Evolutionary conservation across 2,797 vertebrate species (phyloP).

Genomic region (Odontamblyopus rebecca): DNA sequence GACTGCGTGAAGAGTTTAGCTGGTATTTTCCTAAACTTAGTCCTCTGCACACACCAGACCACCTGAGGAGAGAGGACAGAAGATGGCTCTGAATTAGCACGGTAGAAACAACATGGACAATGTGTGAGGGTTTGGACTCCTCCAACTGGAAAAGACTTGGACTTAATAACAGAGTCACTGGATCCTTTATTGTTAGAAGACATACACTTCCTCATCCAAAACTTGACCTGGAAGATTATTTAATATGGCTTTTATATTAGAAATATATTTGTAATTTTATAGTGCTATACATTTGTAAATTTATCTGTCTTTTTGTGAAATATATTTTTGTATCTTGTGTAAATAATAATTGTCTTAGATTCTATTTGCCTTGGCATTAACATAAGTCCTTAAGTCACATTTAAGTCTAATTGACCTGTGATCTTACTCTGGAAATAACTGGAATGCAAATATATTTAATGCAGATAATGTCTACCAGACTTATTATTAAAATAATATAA

Average conservation of each 20-base stretch:
- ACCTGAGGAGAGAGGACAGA: constrained; percentile 18
- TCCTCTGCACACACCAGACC: constrained; percentile 16
- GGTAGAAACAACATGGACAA: constrained; percentile 14
- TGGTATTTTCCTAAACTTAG: constrained; percentile 22
- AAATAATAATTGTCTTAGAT: constrained; percentile 72
- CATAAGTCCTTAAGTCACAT: constrained; percentile 41
- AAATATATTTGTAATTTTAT: constrained; percentile 93
- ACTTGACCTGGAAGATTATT: constrained; percentile 83
- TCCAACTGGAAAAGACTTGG: constrained; percentile 13
- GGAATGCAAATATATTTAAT: constrained; percentile 70
- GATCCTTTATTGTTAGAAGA: constrained; percentile 30
- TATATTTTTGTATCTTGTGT: constrained; percentile 97
- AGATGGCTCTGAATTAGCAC: constrained; percentile 25
- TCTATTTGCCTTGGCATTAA: constrained; percentile 59
- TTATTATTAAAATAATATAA: constrained; percentile 63
- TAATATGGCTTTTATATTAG: constrained; percentile 84
- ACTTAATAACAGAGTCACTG: constrained; percentile 33
- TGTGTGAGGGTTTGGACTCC: constrained; percentile 16
- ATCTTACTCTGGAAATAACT: constrained; percentile 54
- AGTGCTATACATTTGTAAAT: constrained; percentile 83
- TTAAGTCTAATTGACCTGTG: constrained; percentile 55
- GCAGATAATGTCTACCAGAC: constrained; percentile 53
- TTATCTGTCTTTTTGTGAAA: constrained; percentile 79
- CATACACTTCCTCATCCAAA: constrained; percentile 60
- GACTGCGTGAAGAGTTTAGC: constrained; percentile 20